Evolutionary conservation across 2,113 vertebrate species (phyloP).

Genomic region (Epinephelus fuscoguttatus): DNA sequence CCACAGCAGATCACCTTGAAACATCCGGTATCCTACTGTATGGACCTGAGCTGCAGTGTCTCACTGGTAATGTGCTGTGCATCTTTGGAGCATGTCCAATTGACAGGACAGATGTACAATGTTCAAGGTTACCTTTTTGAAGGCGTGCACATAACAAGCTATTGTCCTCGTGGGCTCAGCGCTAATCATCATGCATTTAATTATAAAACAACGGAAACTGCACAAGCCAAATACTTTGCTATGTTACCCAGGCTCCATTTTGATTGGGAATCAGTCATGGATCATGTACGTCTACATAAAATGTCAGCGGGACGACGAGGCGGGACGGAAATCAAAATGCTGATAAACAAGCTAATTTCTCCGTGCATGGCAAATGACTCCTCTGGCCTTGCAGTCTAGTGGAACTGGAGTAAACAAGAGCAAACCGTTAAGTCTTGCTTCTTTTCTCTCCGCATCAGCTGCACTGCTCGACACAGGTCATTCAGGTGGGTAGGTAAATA

Average conservation of each 20-base stretch:
- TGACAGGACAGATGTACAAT: slow-evolving; percentile 71
- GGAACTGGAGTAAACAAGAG: slow-evolving; percentile 78
- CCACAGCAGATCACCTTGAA: slow-evolving; percentile 71
- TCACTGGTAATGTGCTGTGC: slow-evolving; percentile 65
- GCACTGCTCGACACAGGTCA: slow-evolving; percentile 74
- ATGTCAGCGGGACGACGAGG: slow-evolving; percentile 80
- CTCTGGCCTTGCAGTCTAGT: slow-evolving; percentile 74
- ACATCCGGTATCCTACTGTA: slow-evolving; percentile 51
- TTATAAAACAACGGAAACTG: slow-evolving; percentile 75
- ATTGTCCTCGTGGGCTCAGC: slow-evolving; percentile 71
- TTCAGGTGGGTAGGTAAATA: slow-evolving; percentile 83
- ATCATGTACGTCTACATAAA: slow-evolving; percentile 75
- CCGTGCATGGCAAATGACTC: slow-evolving; percentile 72
- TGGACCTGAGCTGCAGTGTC: slow-evolving; percentile 37
- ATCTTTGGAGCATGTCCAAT: slow-evolving; percentile 75
- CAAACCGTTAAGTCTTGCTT: slow-evolving; percentile 68
- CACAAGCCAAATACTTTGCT: slow-evolving; percentile 59
- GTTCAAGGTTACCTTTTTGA: slow-evolving; percentile 80
- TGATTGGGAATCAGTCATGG: slow-evolving; percentile 85
- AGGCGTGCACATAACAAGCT: slow-evolving; percentile 56
- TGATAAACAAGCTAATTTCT: slow-evolving; percentile 85
- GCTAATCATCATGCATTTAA: slow-evolving; percentile 80
- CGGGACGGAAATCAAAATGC: slow-evolving; percentile 75
- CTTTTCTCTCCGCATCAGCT: slow-evolving; percentile 60
- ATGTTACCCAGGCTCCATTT: slow-evolving; percentile 68